phyloP scores from a whole-genome alignment of 2,888 invertebrate genomes.

The Melinopterus prodromus region DNA sequence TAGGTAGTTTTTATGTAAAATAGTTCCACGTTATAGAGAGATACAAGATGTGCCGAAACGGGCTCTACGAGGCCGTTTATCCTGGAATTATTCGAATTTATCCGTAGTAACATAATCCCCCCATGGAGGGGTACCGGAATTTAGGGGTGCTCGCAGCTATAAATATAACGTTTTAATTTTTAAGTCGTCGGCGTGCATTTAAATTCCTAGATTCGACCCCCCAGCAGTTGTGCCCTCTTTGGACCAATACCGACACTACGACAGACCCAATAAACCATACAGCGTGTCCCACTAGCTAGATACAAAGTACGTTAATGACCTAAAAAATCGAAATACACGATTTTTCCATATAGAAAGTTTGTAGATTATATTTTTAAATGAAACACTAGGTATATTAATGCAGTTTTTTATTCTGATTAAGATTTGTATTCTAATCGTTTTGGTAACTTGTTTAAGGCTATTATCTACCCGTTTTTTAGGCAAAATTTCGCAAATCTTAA shows the following conservation, averaged over 20 bases:
- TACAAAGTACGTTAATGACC: too few relatives aligned
- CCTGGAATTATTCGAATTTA: neutral
- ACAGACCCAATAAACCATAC: neutral
- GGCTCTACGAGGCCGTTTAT: neutral
- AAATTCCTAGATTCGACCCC: neutral
- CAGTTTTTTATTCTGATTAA: too few relatives aligned
- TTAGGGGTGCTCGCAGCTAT: neutral
- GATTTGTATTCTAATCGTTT: too few relatives aligned
- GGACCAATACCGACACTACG: neutral
- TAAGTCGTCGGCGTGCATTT: neutral
- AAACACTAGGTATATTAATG: too few relatives aligned
- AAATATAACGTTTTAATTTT: constrained; percentile 4
- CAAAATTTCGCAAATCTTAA: too few relatives aligned
- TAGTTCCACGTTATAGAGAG: neutral
- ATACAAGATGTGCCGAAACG: neutral
- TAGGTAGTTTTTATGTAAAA: neutral
- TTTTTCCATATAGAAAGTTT: too few relatives aligned
- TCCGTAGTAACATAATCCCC: neutral
- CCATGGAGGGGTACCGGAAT: neutral
- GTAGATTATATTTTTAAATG: too few relatives aligned
- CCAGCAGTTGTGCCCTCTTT: neutral
- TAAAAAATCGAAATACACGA: too few relatives aligned
- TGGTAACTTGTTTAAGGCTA: too few relatives aligned
- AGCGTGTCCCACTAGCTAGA: too few relatives aligned
- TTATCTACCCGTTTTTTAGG: too few relatives aligned